Conservation (phyloP, 2,797 vertebrate species). For the Gymnoscopelus microlampas region DNA sequence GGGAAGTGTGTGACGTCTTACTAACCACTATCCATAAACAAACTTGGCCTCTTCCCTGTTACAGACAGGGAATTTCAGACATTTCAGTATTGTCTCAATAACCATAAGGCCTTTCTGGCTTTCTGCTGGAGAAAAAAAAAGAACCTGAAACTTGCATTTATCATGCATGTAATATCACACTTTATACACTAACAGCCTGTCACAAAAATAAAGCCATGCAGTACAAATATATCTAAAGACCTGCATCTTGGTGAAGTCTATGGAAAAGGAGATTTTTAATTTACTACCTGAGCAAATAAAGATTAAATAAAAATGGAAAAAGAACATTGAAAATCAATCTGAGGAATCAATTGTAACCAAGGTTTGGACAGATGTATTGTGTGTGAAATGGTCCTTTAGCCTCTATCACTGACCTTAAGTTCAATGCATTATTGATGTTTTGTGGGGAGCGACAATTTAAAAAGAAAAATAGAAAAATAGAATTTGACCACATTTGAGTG, state of each 20-base stretch:
- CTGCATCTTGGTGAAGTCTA: conserved; percentile 31
- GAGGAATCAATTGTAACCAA: conserved; percentile 49
- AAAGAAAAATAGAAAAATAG: conserved; percentile 38
- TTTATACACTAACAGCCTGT: conserved; percentile 32
- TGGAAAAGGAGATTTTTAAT: background rate
- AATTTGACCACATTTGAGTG: background rate
- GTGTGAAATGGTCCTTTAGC: conserved; percentile 44
- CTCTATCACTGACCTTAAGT: conserved; percentile 52
- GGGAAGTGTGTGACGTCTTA: too few species aligned
- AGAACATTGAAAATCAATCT: conserved; percentile 59
- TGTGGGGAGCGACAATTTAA: conserved; percentile 3
- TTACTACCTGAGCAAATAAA: conserved; percentile 21
- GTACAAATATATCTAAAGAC: conserved; percentile 20
- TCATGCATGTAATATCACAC: conserved; percentile 55
- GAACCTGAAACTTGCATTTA: conserved; percentile 38
- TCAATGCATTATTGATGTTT: conserved; percentile 52
- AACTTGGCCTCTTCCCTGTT: too few species aligned
- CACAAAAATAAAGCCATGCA: conserved; percentile 30
- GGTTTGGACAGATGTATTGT: conserved; percentile 50
- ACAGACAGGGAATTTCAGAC: too few species aligned
- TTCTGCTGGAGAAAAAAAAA: too few species aligned
- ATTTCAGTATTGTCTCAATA: too few species aligned
- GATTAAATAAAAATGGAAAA: conserved; percentile 39
- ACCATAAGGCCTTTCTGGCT: too few species aligned
- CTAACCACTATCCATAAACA: too few species aligned